Base-by-base conservation (phyloP, 2,888 invertebrate genomes). In the Dolichopus griseipennis region DNA sequence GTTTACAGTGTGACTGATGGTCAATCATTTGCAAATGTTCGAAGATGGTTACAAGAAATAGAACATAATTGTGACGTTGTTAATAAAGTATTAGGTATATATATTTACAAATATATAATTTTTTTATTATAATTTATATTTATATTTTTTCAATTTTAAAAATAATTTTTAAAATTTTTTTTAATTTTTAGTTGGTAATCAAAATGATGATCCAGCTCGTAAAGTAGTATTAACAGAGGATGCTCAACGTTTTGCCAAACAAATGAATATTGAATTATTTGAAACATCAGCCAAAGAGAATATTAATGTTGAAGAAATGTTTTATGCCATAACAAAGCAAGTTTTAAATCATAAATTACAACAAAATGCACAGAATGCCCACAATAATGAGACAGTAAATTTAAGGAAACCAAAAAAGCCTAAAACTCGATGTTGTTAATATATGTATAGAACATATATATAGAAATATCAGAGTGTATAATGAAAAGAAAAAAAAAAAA, bases 211-310 rank as follows among this genome's bases (percentile, higher is more conserved):
- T 79, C 94, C 95, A 18, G 92, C 93, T 75, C 86, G 93, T 74
- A 97, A 98, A 84, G 97, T 98, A 70, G 98, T 99, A 34, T 85
- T 97, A 71, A 96, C 96, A 64, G 93, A 95, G 81, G 99, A 99
- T 84, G 98, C 98, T 70, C 92, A 94, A 83, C 88, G 94, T 77
- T 98, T 97, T 83, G 97, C 99, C 70, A 92, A 91, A 79, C 95
- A 97, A 83, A 97, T 98, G 95, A 91, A 92, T 75, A 97, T 99
- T 79, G 92, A 93, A 75, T 84, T 98, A 74, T 98, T 95, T 83
- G 99, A 99, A 84, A 98, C 99, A 72, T 97, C 96, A 79, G 99
- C 99, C 79, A 99, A 98, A 85, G 97, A 98, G 81, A 97, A 98
- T 83, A 90, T 95, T 76, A 98, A 98, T 84, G 98, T 99, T 68